Conservation (phyloP, 2,797 vertebrate genomes). For the Poeciliopsis presidionis region DNA sequence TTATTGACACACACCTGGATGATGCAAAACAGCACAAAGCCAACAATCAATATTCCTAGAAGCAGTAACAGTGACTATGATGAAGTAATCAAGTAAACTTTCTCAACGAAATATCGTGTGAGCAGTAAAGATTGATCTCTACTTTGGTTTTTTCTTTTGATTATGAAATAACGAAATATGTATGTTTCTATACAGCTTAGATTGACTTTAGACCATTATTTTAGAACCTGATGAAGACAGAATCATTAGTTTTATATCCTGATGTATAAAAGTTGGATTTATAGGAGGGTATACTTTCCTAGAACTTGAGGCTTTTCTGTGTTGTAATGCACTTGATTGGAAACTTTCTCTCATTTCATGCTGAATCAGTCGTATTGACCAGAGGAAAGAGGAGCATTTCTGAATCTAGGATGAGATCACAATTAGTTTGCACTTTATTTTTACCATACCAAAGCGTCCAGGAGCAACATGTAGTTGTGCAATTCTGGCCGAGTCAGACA, state of each 20-base stretch:
- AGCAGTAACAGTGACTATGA: background rate
- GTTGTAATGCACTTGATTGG: background rate
- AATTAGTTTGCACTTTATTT: background rate
- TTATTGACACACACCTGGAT: background rate
- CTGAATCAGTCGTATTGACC: background rate
- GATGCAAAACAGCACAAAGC: background rate
- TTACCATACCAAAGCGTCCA: slow-evolving; percentile 80
- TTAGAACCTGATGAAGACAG: background rate
- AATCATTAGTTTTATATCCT: background rate
- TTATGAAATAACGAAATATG: background rate
- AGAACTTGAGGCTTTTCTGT: background rate
- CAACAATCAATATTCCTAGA: background rate
- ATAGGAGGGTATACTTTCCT: background rate
- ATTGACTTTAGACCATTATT: background rate
- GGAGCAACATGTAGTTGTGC: slow-evolving; percentile 74
- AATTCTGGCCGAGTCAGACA: slow-evolving; percentile 79
- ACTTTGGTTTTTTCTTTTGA: background rate
- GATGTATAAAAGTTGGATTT: background rate
- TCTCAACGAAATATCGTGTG: background rate
- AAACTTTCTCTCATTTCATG: background rate
- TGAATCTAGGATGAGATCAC: background rate
- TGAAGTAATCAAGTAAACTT: background rate
- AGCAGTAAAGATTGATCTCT: background rate
- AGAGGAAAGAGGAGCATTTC: background rate
- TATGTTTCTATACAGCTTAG: background rate